A percentile compares a stretch with the other conserved stretches of the same genome.
Evolutionary conservation across 2,888 invertebrate species (phyloP).

Genomic region (Salticus scenicus): DNA sequence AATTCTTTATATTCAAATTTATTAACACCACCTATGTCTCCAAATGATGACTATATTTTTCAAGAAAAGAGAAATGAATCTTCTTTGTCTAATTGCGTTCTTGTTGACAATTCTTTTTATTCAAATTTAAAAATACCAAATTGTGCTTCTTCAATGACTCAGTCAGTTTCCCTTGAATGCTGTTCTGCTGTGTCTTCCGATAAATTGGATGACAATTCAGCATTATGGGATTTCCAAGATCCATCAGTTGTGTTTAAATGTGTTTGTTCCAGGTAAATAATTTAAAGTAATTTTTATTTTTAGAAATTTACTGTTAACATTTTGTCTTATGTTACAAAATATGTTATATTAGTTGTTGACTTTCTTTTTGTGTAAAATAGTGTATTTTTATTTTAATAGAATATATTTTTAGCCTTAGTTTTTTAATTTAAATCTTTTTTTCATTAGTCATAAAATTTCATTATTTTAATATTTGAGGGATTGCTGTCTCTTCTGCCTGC

Average conservation of each 20-base stretch:
- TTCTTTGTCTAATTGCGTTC: background rate
- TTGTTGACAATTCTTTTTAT: background rate
- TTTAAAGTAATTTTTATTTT: no score
- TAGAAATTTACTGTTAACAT: no score
- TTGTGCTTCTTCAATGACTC: constrained; percentile 6
- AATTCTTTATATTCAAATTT: constrained; percentile 34
- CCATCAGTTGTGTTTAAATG: constrained; percentile 89
- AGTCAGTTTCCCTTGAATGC: constrained; percentile 84
- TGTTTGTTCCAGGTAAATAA: constrained; percentile 93
- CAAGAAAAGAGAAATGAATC: constrained; percentile 1
- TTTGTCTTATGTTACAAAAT: no score
- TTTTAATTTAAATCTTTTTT: no score
- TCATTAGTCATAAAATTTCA: no score
- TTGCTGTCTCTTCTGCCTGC: no score
- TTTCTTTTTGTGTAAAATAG: no score
- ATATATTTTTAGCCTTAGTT: no score
- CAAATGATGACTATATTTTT: constrained; percentile 71
- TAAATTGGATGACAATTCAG: constrained; percentile 74
- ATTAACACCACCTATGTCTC: constrained; percentile 75
- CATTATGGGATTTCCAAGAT: constrained; percentile 90
- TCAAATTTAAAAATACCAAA: background rate
- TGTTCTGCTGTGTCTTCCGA: constrained; percentile 59
- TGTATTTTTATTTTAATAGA: no score
- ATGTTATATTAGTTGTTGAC: no score
- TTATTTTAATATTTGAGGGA: no score